Conservation (phyloP, 2,113 vertebrate genomes). For the Oryzias melastigma region DNA sequence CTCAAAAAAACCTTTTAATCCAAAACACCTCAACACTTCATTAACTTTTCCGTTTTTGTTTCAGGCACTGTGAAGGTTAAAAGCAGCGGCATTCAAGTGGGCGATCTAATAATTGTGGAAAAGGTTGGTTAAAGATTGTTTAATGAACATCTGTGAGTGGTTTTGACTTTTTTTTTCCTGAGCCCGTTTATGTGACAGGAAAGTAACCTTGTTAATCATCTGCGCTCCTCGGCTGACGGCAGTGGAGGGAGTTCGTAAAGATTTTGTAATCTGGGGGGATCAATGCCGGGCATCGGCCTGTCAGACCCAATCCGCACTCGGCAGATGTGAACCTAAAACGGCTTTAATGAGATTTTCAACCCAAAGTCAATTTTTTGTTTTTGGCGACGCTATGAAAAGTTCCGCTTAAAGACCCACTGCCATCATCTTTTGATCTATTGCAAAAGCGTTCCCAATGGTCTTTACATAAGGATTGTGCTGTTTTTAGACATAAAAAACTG, state of each 20-base stretch:
- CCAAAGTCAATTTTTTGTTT: conserved; percentile 34
- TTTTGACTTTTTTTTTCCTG: conserved; percentile 46
- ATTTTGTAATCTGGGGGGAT: conserved; percentile 70
- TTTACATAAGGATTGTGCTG: too few species aligned
- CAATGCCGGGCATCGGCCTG: conserved; percentile 57
- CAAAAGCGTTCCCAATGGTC: too few species aligned
- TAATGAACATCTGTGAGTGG: conserved; percentile 53
- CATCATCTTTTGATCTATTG: too few species aligned
- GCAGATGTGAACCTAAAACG: conserved; percentile 26
- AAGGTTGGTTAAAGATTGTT: conserved; percentile 82
- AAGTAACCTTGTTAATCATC: conserved; percentile 56
- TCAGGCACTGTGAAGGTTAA: conserved; percentile 95
- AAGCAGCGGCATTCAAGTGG: conserved; percentile 95
- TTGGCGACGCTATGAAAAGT: too few species aligned
- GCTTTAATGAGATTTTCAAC: conserved; percentile 48
- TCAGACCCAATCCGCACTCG: conserved; percentile 34
- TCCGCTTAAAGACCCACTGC: too few species aligned
- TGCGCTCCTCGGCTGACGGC: conserved; percentile 45
- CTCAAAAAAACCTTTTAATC: background rate
- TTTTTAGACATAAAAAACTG: too few species aligned
- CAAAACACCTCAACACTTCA: background rate
- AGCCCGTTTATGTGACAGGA: conserved; percentile 47
- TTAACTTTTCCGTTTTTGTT: conserved; percentile 34
- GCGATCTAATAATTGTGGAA: conserved; percentile 96
- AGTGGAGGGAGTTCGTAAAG: conserved; percentile 69